These are phyloP conservation scores for Danaus melanippus DNA, from an alignment of 1,140 invertebrate genomes.

Conservation along the genomic window DNA sequence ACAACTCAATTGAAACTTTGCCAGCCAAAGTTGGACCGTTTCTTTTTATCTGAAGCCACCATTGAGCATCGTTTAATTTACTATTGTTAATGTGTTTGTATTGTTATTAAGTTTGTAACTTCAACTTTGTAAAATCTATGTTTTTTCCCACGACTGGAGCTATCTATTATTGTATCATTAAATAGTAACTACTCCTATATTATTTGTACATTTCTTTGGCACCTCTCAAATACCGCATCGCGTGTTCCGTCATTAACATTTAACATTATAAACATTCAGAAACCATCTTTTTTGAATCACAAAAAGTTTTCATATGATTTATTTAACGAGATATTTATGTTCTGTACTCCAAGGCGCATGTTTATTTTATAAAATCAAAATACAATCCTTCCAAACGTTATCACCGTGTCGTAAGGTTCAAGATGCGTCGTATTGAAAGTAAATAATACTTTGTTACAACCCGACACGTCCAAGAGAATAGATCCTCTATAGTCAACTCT, in stretches of 20 bases:
- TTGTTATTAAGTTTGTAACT: background rate
- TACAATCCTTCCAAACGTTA: slow-evolving; percentile 11
- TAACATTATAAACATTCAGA: slow-evolving; percentile 1
- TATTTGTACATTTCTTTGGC: background rate
- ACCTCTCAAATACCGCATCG: background rate
- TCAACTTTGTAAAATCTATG: too few species aligned
- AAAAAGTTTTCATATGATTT: slow-evolving; percentile 32
- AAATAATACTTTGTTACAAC: too few species aligned
- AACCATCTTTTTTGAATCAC: slow-evolving; percentile 9
- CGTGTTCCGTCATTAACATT: background rate
- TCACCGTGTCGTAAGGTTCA: too few species aligned
- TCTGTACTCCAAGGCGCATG: slow-evolving; percentile 15
- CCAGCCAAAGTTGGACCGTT: background rate
- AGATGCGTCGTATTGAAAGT: too few species aligned
- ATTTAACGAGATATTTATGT: slow-evolving; percentile 50
- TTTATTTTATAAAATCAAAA: slow-evolving; percentile 8
- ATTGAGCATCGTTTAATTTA: too few species aligned
- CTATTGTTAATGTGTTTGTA: too few species aligned
- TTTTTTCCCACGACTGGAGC: too few species aligned
- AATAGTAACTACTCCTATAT: too few species aligned
- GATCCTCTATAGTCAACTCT: too few species aligned
- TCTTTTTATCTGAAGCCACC: background rate
- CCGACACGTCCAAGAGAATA: too few species aligned
- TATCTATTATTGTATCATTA: too few species aligned
- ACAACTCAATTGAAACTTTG: slow-evolving; percentile 1